phyloP scores from a whole-genome alignment of 2,797 vertebrate genomes.

The Enteromius viviparus region DNA sequence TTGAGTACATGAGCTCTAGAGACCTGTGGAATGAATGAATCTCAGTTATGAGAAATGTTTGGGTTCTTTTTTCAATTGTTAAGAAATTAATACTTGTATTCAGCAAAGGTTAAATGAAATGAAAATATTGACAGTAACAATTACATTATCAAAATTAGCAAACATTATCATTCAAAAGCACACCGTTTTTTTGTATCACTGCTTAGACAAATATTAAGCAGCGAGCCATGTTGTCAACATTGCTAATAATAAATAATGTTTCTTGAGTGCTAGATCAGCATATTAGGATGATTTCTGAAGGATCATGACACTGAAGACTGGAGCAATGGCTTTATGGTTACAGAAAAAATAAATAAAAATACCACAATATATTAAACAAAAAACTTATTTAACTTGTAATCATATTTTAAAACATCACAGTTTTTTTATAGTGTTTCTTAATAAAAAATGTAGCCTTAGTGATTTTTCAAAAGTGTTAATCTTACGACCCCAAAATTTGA shows the following conservation, averaged over 20 bases:
- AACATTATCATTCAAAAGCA: background rate
- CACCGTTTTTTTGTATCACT: background rate
- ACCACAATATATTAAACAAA: background rate
- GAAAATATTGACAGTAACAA: background rate
- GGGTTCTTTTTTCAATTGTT: background rate
- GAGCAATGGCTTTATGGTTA: too few species aligned
- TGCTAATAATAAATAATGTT: background rate
- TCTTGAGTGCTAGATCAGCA: background rate
- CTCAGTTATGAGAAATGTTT: background rate
- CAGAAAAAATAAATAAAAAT: background rate
- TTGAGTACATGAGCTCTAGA: constrained; percentile 51
- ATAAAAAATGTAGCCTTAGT: background rate
- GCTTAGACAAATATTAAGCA: background rate
- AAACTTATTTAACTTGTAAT: background rate
- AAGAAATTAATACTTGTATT: background rate
- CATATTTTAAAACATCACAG: background rate
- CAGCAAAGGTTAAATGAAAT: background rate
- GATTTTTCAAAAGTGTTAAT: background rate
- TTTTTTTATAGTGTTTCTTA: background rate
- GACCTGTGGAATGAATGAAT: constrained; percentile 26
- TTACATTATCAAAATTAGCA: background rate
- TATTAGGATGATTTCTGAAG: background rate
- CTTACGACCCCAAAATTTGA: background rate
- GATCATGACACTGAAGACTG: background rate
- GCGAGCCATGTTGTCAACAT: background rate